Evolutionary conservation across 1,140 invertebrate species (phyloP).

Genomic region (Hycleus phaleratus): DNA sequence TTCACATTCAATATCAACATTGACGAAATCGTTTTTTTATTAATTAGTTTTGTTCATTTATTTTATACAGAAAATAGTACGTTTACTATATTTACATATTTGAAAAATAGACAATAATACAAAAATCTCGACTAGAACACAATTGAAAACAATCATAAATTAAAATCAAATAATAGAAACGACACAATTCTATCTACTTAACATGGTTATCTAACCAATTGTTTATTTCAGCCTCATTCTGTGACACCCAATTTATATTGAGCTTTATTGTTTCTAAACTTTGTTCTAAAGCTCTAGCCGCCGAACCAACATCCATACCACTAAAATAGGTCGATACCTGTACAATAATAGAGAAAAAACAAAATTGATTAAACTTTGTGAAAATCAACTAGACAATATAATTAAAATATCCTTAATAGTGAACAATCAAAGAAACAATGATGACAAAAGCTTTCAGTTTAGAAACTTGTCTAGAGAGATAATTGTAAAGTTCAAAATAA

Average conservation of each 20-base stretch:
- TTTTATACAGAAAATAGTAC: constrained; percentile 21
- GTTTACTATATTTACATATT: constrained; percentile 22
- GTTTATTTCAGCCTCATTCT: constrained; percentile 48
- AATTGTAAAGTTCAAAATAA: no score
- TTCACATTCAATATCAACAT: constrained; percentile 26
- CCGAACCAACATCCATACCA: constrained; percentile 59
- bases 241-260: constrained; percentile 68
- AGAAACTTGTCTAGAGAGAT: background rate
- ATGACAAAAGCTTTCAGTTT: background rate
- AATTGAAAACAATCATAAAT: constrained; percentile 21
- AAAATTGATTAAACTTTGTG: background rate
- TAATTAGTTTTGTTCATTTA: background rate
- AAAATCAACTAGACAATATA: background rate
- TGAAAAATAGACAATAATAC: constrained; percentile 24
- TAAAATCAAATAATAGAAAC: background rate
- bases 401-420: no score
- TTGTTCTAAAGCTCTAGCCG: constrained; percentile 58
- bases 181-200: constrained; percentile 14
- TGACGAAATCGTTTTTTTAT: constrained; percentile 7
- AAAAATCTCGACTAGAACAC: constrained; percentile 10
- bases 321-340: constrained; percentile 63
- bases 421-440: background rate
- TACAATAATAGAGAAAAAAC: background rate
- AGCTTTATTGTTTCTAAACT: constrained; percentile 69
- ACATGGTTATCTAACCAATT: constrained; percentile 35